phyloP scores from a whole-genome alignment of 2,113 vertebrate species.

The Sitta europaea region DNA sequence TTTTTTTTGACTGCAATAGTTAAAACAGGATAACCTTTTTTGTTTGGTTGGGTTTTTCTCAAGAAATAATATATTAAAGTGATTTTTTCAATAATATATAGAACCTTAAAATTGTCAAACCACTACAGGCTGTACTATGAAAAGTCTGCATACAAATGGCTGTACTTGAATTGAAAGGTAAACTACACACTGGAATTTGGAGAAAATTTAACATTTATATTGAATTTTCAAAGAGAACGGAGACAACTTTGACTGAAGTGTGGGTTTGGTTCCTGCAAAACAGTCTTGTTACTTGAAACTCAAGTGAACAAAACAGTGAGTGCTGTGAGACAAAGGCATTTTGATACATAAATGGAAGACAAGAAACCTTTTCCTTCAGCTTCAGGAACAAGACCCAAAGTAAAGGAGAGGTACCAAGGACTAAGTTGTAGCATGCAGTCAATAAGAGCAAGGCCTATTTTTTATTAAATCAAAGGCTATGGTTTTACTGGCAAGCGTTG shows the following conservation, averaged over 20 bases:
- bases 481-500: background rate
- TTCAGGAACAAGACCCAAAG: background rate
- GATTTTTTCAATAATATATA: background rate
- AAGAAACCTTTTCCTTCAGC: background rate
- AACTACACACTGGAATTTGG: background rate
- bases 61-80: background rate
- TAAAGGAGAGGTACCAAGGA: background rate
- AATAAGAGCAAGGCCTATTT: background rate
- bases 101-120: background rate
- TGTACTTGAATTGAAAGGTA: background rate
- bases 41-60: too few relatives aligned
- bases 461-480: background rate
- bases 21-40: background rate
- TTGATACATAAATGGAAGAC: background rate
- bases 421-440: background rate
- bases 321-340: background rate
- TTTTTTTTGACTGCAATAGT: background rate
- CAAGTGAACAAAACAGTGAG: background rate
- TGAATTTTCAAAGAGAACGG: background rate
- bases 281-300: background rate
- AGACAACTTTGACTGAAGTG: background rate
- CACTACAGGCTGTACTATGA: background rate
- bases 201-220: background rate
- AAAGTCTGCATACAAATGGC: background rate
- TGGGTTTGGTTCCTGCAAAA: background rate